Evolutionary conservation across 2,888 invertebrate genomes (phyloP).

Genomic region (Calameuta idolon): DNA sequence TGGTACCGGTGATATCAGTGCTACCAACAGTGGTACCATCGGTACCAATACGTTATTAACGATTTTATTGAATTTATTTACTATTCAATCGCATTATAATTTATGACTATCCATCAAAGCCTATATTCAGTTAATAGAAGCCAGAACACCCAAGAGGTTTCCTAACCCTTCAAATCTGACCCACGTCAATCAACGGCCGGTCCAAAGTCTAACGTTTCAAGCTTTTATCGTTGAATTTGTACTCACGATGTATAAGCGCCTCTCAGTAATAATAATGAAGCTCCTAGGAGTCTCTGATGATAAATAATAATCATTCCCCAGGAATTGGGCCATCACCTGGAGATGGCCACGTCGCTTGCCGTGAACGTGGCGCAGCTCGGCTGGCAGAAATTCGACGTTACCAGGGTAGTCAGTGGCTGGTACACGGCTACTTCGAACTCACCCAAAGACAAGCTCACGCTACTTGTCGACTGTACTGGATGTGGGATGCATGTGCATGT

Average conservation of each 20-base stretch:
- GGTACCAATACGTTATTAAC: no score
- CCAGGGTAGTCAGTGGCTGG: constrained; percentile 82
- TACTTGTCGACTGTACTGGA: constrained; percentile 88
- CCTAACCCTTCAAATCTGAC: constrained; percentile 6
- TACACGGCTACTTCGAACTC: constrained; percentile 65
- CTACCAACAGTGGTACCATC: no score
- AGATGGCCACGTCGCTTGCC: constrained; percentile 61
- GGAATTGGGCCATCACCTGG: constrained; percentile 62
- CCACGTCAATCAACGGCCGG: neutral
- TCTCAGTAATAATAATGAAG: no score
- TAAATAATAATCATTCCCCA: constrained; percentile 28
- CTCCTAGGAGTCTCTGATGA: no score
- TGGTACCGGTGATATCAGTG: no score
- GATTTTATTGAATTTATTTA: neutral
- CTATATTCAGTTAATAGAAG: neutral
- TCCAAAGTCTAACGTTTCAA: neutral
- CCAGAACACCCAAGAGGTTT: constrained; percentile 19
- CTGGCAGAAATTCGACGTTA: constrained; percentile 90
- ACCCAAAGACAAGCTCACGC: constrained; percentile 74
- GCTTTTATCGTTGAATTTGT: no score
- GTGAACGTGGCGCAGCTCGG: constrained; percentile 77
- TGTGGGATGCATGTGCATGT: constrained; percentile 81
- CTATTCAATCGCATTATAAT: neutral
- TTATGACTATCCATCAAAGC: neutral
- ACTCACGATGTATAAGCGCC: no score